Evolutionary conservation across 2,888 invertebrate genomes (phyloP), one percentile per base, ranked within the genome.

Genomic region (Calliopum simillimum): DNA sequence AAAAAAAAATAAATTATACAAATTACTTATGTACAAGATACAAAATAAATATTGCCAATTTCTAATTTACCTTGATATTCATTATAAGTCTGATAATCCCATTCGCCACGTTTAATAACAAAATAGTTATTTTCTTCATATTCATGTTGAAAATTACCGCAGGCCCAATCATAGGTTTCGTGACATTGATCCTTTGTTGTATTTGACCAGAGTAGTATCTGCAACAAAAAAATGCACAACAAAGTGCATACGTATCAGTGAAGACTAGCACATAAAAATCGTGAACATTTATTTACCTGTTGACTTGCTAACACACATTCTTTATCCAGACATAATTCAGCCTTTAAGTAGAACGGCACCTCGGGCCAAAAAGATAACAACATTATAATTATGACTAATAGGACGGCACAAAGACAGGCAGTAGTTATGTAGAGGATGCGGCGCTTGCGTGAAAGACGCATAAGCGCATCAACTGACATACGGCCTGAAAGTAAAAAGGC

Each of bases 111-210:
- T 68, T 85, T 85, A 56, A 84, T 82, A 63, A 85, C 85, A 78
- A 78, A 85, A 71, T 82, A 85, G 67, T 84, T 82, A 53, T 81
- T 80, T 6, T 80, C 79, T 61, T 80, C 79, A 70, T 84, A 86
- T 63, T 85, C 85, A 56, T 79, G 79, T 41, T 78, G 81, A 70
- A 86, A 86, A 72, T 85, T 85, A 5, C 86, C 86, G 61, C 86
- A 86, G 19, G 85, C 85, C 85, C 86, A 86, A 44, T 84, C 80
- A 73, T 86, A 85, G 6, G 86, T 84, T 25, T 85, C 80, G 51
- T 81, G 83, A 73, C 86, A 86, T 41, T 84, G 83, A 70, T 79
- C 79, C 72, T 81, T 79, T 19, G 84, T 79, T 19, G 79, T 81
- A 76, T 86, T 86, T 14, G 86, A 81, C 85, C 85, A 86, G 5